Conservation (phyloP, 2,797 vertebrate genomes). For the Myotis planiceps region DNA sequence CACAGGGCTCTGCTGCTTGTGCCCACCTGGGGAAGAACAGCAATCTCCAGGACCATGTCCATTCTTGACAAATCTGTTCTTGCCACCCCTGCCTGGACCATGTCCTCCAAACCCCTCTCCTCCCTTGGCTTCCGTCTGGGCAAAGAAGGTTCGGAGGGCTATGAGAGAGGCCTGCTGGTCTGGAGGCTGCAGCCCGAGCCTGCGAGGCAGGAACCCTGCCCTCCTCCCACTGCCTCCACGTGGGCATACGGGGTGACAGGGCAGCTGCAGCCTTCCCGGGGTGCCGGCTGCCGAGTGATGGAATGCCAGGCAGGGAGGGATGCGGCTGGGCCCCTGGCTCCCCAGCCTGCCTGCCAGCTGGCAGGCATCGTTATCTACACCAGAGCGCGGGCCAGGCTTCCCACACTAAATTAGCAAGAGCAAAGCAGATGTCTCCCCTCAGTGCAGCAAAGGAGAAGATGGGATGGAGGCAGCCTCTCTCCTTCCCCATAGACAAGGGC, state of each 20-base stretch:
- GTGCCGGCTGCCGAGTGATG: background rate
- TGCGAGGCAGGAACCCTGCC: background rate
- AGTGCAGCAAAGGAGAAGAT: conserved; percentile 66
- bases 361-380: background rate
- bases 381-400: background rate
- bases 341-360: conserved; percentile 18
- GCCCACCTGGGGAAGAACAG: background rate
- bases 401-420: conserved; percentile 71
- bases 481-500: conserved; percentile 43
- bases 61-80: background rate
- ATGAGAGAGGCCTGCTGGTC: background rate
- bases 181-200: background rate
- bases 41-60: background rate
- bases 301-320: background rate
- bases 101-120: background rate
- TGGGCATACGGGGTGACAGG: background rate
- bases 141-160: background rate
- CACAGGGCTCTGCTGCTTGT: background rate
- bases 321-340: background rate
- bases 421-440: conserved; percentile 77
- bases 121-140: background rate
- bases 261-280: conserved; percentile 8
- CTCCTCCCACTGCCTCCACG: background rate
- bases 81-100: background rate
- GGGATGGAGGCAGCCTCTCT: conserved; percentile 38